Base-by-base conservation (phyloP, 2,113 vertebrate species). In the Peromyscus maniculatus region DNA sequence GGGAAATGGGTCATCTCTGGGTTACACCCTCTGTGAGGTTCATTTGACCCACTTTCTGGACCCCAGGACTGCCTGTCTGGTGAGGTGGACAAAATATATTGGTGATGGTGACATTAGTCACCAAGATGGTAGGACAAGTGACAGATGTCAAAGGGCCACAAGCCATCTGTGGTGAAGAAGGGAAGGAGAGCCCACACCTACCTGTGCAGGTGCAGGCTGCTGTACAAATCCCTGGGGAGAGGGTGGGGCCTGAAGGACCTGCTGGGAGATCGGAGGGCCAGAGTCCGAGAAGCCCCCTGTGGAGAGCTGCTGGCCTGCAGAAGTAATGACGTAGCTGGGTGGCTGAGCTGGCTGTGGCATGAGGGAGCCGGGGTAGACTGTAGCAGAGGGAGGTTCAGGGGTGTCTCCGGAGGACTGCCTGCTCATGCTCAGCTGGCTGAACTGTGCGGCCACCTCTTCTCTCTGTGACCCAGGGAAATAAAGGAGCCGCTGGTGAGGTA, bases 391-490 rank as follows among this genome's bases (percentile, higher is more conserved):
- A 0, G 99, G 98, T 88, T 99, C 99, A 0, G 99, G 98, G 62
- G 99, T 98, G 91, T 99, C 99, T 93, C 98, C 99, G 0, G 99
- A 98, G 3, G 99, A 99, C 9, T 99, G 99, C n/a, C 99, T 99
- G 96, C 99, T 99, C 95, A 99, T 96, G 43, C 98, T 99, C 98
- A 99, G 98, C 94, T 99, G 99, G 98, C 96, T 97, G 57, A 99
- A 99, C 98, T 99, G 99, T 0, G 99, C 98, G 2, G 99, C 99
- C 97, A 99, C 98, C 19, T 99, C 99, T 49, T 99, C 99, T 82
- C 99, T 98, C 99, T 99, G 98, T 16, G 7, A 97, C 94, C 46
- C 93, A 93, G 46, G 93, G 87, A 90, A 62, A 86, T n/a, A 87
- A 11, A 95, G 6, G 19, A 49, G 93, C 91, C 39, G 11, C 91